Percentiles rank a stretch among this genome's conserved stretches.
Conservation (phyloP, 2,113 vertebrate species). For the Psilopsiagon aymara region DNA sequence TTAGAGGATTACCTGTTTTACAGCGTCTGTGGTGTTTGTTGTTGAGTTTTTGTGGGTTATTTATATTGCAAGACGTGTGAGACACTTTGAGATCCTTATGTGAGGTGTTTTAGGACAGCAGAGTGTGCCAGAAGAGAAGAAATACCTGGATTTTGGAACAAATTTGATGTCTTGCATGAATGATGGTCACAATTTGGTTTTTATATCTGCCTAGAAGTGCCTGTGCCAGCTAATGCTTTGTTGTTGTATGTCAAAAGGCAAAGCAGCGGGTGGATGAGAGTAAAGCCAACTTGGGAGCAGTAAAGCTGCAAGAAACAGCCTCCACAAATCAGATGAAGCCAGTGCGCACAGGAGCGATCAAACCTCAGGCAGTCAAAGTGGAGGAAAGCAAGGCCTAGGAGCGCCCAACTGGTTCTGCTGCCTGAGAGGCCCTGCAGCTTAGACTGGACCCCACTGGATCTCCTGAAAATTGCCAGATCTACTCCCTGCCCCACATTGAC, state of each 20-base stretch:
- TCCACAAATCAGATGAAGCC: slow-evolving; percentile 83
- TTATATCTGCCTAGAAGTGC: not conserved
- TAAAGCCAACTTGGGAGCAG: slow-evolving; percentile 81
- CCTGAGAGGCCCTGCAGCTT: slow-evolving; percentile 15
- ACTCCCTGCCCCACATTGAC: slow-evolving; percentile 11
- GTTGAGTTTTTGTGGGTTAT: not conserved
- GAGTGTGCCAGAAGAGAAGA: not conserved
- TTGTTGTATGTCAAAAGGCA: slow-evolving; percentile 76
- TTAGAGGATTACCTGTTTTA: not conserved
- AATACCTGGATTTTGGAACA: not conserved
- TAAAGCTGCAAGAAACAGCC: slow-evolving; percentile 87
- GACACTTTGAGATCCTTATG: not conserved
- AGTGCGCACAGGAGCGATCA: slow-evolving; percentile 89
- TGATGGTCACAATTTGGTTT: not conserved
- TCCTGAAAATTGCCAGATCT: slow-evolving; percentile 15
- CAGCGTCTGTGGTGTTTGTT: not conserved
- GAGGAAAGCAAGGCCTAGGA: slow-evolving; percentile 91
- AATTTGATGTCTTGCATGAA: not conserved
- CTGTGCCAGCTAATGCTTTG: not conserved
- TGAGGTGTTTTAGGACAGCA: not conserved
- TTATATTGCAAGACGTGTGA: not conserved
- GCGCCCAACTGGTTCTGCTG: not conserved
- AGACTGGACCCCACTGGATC: slow-evolving; percentile 35
- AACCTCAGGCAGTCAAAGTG: slow-evolving; percentile 90
- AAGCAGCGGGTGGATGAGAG: slow-evolving; percentile 88